These are phyloP conservation scores for Panopea generosa DNA, from an alignment of 2,888 invertebrate genomes.

Conservation along the genomic window DNA sequence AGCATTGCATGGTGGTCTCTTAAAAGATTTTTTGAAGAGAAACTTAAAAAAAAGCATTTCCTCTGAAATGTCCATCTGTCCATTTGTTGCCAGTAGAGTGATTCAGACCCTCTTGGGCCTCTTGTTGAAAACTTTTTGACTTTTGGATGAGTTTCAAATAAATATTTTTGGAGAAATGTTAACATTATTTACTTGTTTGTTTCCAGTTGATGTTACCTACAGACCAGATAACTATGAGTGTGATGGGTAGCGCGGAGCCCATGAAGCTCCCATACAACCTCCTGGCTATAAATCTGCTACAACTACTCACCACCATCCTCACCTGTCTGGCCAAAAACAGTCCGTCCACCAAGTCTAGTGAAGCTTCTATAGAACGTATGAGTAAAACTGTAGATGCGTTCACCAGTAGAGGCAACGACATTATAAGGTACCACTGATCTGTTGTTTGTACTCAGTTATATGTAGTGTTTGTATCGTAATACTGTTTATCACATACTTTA, in stretches of 20 bases:
- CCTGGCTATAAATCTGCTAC: conserved; percentile 81
- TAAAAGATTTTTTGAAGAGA: no score
- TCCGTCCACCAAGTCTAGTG: conserved; percentile 77
- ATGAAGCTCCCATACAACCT: conserved; percentile 83
- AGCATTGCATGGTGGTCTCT: no score
- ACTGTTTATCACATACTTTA: no score
- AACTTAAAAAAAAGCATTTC: no score
- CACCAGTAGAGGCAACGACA: conserved; percentile 82
- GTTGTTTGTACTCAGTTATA: no score
- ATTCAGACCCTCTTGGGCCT: no score
- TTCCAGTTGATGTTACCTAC: conserved; percentile 67
- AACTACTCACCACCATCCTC: conserved; percentile 77
- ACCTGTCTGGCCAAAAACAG: conserved; percentile 82
- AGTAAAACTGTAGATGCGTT: conserved; percentile 78
- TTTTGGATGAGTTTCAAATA: no score
- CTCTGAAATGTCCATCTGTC: no score
- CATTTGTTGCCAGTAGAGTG: no score
- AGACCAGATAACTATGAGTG: conserved; percentile 36
- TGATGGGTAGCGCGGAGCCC: conserved; percentile 3
- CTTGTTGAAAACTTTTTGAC: no score
- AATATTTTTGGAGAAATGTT: no score
- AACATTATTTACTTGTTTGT: neutral
- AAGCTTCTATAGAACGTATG: conserved; percentile 81
- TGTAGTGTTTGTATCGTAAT: no score
- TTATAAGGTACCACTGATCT: conserved; percentile 84